Base-by-base conservation (phyloP, 2,113 vertebrate genomes). In the Chaetodon auriga region DNA sequence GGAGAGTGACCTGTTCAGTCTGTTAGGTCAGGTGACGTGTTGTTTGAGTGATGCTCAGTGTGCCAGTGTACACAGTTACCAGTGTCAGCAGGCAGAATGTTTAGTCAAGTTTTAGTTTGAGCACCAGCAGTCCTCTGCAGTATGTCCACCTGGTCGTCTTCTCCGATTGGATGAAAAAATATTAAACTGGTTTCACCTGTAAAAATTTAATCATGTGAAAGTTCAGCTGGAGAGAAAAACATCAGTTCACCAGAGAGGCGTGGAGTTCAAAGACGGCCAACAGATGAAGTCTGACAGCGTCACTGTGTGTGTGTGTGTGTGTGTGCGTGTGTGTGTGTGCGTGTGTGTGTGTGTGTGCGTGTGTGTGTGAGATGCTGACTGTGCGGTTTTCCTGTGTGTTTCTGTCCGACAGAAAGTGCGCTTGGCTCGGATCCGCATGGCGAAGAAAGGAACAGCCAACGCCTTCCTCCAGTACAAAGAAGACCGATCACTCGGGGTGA, bases 391-490 rank as follows among this genome's bases (percentile, higher is more conserved):
- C 21, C 68, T 41, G 41, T 63, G 19, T 89, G 14, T 83, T 74
- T 78, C 62, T 83, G 53, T 89, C 89, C 63, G 68, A 78, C 92
- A 98, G 97, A 97, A 98, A 94, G 96, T 97, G 36, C 96, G 97
- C 54, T 90, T 96, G 85, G 96, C 97, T 81, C 96, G 97, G 74
- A 97, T 97, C 86, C 96, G 97, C 15, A 92, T 98, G 94, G 95
- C 97, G 7, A 98, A 97, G 91, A 97, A 96, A 78, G 96, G 96
- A 69, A 97, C 96, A 54, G 94, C 96, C 75, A 97, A 97, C 1
- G 97, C 97, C 73, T 98, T 97, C 95, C 94, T 98, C 78, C 96
- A 95, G 82, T 97, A 96, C 89, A 97, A 98, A 90, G 96, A 96
- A 75, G 96, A 95, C 9, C 94, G 95, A 57, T 94, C 94, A 30